Evolutionary conservation across 1,140 invertebrate species (phyloP).

Genomic region (Acromyrmex charruanus): DNA sequence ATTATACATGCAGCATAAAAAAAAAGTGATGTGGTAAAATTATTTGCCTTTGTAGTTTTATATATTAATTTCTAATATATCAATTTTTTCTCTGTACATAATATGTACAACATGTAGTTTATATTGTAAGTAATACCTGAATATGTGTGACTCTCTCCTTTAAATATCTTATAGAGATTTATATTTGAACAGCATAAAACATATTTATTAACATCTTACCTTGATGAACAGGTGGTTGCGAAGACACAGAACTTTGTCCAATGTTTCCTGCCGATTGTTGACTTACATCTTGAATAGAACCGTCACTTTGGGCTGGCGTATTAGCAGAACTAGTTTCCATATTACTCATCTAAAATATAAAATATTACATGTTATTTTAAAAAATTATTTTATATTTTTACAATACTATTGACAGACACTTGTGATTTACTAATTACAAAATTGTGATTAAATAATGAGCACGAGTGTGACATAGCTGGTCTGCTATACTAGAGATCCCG

Average conservation of each 20-base stretch:
- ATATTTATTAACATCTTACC: slow-evolving; percentile 77
- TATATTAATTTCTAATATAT: slow-evolving; percentile 17
- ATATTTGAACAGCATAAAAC: background rate
- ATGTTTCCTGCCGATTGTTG: slow-evolving; percentile 81
- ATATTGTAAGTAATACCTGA: slow-evolving; percentile 9
- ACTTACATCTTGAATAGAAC: slow-evolving; percentile 83
- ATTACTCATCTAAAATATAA: slow-evolving; percentile 81
- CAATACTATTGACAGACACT: background rate
- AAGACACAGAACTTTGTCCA: slow-evolving; percentile 80
- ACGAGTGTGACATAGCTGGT: too few relatives aligned
- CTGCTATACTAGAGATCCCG: too few relatives aligned
- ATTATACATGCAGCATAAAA: slow-evolving; percentile 52
- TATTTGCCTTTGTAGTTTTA: slow-evolving; percentile 4
- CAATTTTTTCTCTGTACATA: slow-evolving; percentile 15
- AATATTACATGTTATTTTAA: background rate
- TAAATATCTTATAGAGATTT: slow-evolving; percentile 4
- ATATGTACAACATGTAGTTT: slow-evolving; percentile 14
- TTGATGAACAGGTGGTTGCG: slow-evolving; percentile 83
- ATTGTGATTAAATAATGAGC: background rate
- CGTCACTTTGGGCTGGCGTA: slow-evolving; percentile 82
- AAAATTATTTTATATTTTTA: background rate
- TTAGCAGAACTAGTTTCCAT: slow-evolving; percentile 83
- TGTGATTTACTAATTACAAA: background rate
- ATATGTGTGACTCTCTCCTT: slow-evolving; percentile 3
- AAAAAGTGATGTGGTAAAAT: slow-evolving; percentile 8